Evolutionary conservation across 92 coral and sea anemone genomes (phyloP).

Genomic region (Isaurus tuberculatus): DNA sequence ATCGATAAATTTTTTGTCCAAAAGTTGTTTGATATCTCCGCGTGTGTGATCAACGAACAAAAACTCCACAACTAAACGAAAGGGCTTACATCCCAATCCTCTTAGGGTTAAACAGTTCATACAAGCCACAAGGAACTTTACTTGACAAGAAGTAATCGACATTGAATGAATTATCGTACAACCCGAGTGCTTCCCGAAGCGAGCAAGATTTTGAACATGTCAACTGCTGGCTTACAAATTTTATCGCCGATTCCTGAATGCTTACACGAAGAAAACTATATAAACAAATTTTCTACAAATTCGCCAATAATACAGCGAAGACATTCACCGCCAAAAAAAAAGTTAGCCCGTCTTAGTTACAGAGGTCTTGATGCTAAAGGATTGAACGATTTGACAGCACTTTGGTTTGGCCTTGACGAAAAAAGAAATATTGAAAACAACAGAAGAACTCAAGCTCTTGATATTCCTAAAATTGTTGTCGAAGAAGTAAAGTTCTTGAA

Average conservation of each 20-base stretch:
- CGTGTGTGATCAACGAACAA: conserved; percentile 12
- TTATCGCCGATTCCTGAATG: conserved; percentile 44
- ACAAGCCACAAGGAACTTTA: not conserved
- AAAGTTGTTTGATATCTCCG: conserved; percentile 18
- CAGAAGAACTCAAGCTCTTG: conserved; percentile 26
- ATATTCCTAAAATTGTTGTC: conserved; percentile 65
- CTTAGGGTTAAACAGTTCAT: not conserved
- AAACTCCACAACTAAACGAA: not conserved
- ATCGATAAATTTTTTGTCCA: conserved; percentile 22
- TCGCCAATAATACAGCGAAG: conserved; percentile 39
- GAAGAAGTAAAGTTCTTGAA: conserved; percentile 52
- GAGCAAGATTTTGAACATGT: conserved; percentile 1
- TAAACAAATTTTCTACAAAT: conserved; percentile 41
- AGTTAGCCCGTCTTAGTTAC: conserved; percentile 64
- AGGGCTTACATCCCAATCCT: conserved; percentile 24
- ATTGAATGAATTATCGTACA: not conserved
- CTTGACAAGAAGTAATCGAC: not conserved
- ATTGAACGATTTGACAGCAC: conserved; percentile 2
- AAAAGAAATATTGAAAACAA: conserved; percentile 26
- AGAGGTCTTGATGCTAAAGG: conserved; percentile 46
- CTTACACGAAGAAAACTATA: conserved; percentile 29
- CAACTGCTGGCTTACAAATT: conserved; percentile 13
- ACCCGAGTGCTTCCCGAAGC: conserved; percentile 29
- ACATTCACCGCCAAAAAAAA: conserved; percentile 73
- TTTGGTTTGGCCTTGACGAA: conserved; percentile 37